Evolutionary conservation across 1,140 invertebrate species (phyloP).

Genomic region (Drosophila bipectinata): DNA sequence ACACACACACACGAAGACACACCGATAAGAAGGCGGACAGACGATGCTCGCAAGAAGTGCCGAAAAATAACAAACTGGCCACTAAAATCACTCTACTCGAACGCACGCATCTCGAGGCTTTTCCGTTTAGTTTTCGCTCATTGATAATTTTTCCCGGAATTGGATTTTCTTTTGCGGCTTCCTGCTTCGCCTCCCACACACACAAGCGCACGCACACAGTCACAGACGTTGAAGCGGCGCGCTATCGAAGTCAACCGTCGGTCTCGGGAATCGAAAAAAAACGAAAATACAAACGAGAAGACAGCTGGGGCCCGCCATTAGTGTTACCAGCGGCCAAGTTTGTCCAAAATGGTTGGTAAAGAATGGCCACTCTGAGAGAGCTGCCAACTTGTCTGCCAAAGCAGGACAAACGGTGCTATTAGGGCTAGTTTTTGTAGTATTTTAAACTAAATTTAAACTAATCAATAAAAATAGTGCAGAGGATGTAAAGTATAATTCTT

Average conservation of each 20-base stretch:
- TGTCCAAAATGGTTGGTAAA: no score
- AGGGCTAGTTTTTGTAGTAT: no score
- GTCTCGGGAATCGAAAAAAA: background rate
- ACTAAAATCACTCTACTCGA: slow-evolving; percentile 21
- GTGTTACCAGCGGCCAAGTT: background rate
- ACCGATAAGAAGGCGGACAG: slow-evolving; percentile 15
- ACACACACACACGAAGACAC: slow-evolving; percentile 40
- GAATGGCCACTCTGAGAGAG: no score
- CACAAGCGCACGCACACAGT: slow-evolving; percentile 32
- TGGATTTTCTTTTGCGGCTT: slow-evolving; percentile 64
- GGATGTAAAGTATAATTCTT: no score
- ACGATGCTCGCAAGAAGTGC: background rate
- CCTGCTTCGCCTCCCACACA: slow-evolving; percentile 39
- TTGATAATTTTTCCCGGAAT: slow-evolving; percentile 76
- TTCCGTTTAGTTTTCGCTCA: slow-evolving; percentile 41
- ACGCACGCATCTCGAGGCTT: slow-evolving; percentile 52
- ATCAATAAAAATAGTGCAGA: no score
- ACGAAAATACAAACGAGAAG: background rate
- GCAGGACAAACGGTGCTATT: no score
- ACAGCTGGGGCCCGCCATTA: background rate
- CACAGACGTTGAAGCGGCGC: slow-evolving; percentile 24
- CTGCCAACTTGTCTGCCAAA: no score
- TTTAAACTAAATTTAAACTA: no score
- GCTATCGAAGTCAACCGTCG: slow-evolving; percentile 4
- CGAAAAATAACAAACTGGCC: slow-evolving; percentile 9